A percentile compares a stretch with the other conserved stretches of the same genome.
These are phyloP conservation scores for Phania funesta DNA, from an alignment of 2,888 invertebrate genomes.

Conservation along the genomic window DNA sequence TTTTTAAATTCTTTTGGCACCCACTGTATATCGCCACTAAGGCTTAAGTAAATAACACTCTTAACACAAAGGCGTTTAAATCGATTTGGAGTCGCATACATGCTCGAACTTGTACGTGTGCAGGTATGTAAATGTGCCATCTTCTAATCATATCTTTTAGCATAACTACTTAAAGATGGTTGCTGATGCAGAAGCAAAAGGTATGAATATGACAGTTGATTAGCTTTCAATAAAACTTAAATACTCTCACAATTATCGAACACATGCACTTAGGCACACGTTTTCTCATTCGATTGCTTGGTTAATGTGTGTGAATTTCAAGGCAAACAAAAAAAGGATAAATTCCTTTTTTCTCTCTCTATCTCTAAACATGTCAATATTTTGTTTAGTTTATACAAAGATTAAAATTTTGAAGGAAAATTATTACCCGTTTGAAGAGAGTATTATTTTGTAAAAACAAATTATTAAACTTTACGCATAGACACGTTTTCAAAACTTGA, in stretches of 20 bases:
- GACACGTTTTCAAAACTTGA: too few relatives aligned
- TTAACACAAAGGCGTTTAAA: constrained; percentile 33
- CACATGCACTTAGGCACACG: constrained; percentile 10
- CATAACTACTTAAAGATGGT: constrained; percentile 20
- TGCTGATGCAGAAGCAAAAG: constrained; percentile 14
- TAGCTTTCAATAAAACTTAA: constrained; percentile 62
- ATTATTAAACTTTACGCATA: background rate
- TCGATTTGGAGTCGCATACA: constrained; percentile 28
- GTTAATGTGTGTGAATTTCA: background rate
- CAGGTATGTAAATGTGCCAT: background rate
- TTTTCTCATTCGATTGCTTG: background rate
- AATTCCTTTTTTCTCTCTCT: background rate
- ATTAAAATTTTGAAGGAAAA: background rate
- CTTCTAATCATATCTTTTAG: constrained; percentile 13
- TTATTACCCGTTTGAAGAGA: background rate
- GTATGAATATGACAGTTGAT: constrained; percentile 66
- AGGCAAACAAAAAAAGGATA: background rate
- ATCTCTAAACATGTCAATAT: constrained; percentile 4
- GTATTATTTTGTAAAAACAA: background rate
- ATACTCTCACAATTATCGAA: constrained; percentile 9
- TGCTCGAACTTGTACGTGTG: background rate
- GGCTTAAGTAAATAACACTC: constrained; percentile 19
- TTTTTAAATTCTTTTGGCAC: too few relatives aligned
- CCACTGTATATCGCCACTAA: background rate
- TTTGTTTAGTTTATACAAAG: background rate